Evolutionary conservation across 2,888 invertebrate species (phyloP).

Genomic region (Schizaphis graminum): DNA sequence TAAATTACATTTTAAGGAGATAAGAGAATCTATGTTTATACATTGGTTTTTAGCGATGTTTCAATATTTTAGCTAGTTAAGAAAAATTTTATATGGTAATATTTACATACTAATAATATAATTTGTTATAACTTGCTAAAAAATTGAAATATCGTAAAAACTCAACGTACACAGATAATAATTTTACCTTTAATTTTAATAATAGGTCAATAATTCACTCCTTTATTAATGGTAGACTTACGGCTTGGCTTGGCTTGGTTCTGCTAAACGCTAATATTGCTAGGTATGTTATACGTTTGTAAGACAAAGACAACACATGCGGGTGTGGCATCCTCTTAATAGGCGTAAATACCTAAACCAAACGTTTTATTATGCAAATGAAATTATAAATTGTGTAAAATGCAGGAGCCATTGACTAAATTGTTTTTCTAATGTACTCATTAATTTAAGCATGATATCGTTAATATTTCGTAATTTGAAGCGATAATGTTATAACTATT

Average conservation of each 20-base stretch:
- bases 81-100: background rate
- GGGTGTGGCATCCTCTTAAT: background rate
- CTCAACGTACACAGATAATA: background rate
- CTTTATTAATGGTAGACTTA: background rate
- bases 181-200: background rate
- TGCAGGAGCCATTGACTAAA: background rate
- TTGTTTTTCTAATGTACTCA: background rate
- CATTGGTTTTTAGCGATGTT: background rate
- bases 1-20: background rate
- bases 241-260: background rate
- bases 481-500: background rate
- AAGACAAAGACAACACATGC: background rate
- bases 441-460: background rate
- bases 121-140: background rate
- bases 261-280: background rate
- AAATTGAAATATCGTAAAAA: background rate
- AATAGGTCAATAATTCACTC: background rate
- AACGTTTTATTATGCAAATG: constrained; percentile 27
- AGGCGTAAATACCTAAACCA: background rate
- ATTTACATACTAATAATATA: background rate
- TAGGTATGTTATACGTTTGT: background rate
- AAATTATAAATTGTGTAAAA: constrained; percentile 19
- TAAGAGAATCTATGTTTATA: background rate
- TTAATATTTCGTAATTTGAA: background rate
- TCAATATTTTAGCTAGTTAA: background rate